Conservation (phyloP, 2,113 vertebrate genomes). For the Columba livia region DNA sequence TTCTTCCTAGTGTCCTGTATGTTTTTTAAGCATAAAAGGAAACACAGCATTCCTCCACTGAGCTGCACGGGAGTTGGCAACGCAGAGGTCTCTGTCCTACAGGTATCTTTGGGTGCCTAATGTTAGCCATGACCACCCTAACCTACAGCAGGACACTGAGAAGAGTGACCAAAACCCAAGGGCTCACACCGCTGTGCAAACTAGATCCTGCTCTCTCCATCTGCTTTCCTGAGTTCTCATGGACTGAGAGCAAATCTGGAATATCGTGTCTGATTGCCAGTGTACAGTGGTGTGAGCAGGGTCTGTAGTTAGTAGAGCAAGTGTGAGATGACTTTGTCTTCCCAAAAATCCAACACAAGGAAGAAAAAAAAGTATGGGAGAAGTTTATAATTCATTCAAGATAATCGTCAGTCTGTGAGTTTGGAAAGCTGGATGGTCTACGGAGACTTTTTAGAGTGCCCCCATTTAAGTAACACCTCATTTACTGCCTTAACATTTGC, state of each 20-base stretch:
- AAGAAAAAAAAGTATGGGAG: background rate
- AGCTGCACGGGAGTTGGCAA: background rate
- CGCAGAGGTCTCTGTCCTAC: background rate
- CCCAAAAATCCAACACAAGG: background rate
- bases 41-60: background rate
- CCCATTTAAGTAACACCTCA: background rate
- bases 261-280: background rate
- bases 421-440: background rate
- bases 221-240: background rate
- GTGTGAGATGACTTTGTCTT: background rate
- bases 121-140: background rate
- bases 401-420: background rate
- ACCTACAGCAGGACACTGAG: background rate
- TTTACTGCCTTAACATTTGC: background rate
- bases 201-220: accelerated
- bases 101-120: background rate
- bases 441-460: background rate
- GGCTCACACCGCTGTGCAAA: background rate
- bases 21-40: background rate
- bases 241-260: background rate
- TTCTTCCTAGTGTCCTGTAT: background rate
- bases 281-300: background rate
- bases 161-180: background rate
- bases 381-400: background rate
- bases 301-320: background rate